Evolutionary conservation across 2,113 vertebrate species (phyloP), one percentile per base, ranked within the genome.

Genomic region (Sebastes fasciatus): DNA sequence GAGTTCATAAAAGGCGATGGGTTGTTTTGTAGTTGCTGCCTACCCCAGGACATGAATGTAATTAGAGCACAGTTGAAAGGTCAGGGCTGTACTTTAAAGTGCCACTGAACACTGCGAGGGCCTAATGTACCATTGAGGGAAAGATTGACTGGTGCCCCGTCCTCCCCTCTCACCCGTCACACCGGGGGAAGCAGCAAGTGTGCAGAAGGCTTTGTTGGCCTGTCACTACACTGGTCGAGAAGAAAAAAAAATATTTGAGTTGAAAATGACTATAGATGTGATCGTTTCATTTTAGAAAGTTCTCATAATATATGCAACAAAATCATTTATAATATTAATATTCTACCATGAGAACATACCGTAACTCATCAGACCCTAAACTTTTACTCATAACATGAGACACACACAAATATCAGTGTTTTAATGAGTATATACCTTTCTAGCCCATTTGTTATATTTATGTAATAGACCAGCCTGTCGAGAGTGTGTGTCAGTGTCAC

Each of bases 61-160:
- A 95, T 95, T 95, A 95, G 94, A 95, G 76, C 89, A 86, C 92
- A 93, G 92, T 90, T 91, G 92, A 95, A 94, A 95, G 93, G 93
- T 94, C 92, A 92, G 69, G 74, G 51, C 89, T 87, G 82, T 70
- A 84, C 86, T 91, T 89, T 80, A 58, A 89, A 91, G 92, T 82
- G 84, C 74, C 88, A 87, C 73, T 66, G 82, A 88, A 92, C 82
- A 66, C 90, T 83, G 86, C 86, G 43, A 92, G 87, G 76, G 85
- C 74, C 71, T 87, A 84, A 91, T 92, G 91, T 92, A 89, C 86
- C 82, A 87, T 88, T 88, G 82, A 90, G 75, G 58, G 74, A 61
- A 54, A 90, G 93, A 90, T 83, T 92, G 91, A 90, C 92, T 90
- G 86, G 70, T 89, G 74, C 84, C 85, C 82, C 86, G 16, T 74